These are phyloP conservation scores for Scaptomyza flava DNA, from an alignment of 2,888 invertebrate genomes.

Conservation along the genomic window DNA sequence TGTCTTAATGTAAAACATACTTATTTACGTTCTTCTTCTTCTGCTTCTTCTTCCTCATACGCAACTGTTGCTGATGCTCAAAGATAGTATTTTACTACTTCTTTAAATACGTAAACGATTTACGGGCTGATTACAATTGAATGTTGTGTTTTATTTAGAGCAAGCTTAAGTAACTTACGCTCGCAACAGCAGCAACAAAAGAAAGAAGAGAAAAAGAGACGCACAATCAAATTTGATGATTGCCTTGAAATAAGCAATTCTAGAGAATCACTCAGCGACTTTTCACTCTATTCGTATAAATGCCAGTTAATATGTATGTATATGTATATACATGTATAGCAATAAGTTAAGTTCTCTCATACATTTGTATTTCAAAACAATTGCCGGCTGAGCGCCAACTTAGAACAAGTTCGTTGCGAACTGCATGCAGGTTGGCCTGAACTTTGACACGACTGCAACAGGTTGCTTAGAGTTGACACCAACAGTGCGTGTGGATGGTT, in stretches of 20 bases:
- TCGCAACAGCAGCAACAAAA: not conserved
- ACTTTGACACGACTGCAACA: constrained; percentile 54
- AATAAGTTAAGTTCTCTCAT: not conserved
- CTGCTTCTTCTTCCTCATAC: not conserved
- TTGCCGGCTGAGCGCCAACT: constrained; percentile 14
- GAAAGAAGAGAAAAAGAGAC: not conserved
- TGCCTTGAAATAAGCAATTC: constrained; percentile 25
- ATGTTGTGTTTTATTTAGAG: constrained; percentile 52
- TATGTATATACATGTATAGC: no score
- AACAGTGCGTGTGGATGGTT: not conserved
- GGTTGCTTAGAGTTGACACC: constrained; percentile 27
- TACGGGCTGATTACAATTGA: constrained; percentile 51
- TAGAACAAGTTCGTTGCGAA: constrained; percentile 34
- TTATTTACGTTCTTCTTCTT: constrained; percentile 3
- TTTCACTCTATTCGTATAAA: not conserved
- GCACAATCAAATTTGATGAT: constrained; percentile 22
- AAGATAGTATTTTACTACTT: constrained; percentile 18
- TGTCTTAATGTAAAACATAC: constrained; percentile 33
- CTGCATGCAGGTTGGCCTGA: constrained; percentile 28
- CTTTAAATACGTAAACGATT: no score
- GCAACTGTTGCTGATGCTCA: not conserved
- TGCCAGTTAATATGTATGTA: not conserved
- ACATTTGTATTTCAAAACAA: constrained; percentile 8
- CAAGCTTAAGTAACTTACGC: constrained; percentile 40
- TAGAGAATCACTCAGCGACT: not conserved